Evolutionary conservation across 2,797 vertebrate genomes (phyloP), one percentile per base, ranked within the genome.

Genomic region (Miichthys miiuy): DNA sequence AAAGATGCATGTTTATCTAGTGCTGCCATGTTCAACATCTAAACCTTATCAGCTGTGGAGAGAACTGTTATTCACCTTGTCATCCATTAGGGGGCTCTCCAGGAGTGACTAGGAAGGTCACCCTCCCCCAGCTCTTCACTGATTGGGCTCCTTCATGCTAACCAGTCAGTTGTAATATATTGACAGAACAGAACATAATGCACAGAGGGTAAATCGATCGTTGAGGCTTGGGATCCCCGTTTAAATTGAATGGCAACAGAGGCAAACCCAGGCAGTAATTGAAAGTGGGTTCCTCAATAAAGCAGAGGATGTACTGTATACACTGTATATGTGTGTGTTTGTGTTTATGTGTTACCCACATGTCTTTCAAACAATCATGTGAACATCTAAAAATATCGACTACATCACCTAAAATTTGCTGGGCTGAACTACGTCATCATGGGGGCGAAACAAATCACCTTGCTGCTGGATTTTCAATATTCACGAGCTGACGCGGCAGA

Each of bases 61-160:
- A 52, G 20, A 71, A 44, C 25, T 81, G 89, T 72, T 72, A 48
- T 92, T 84, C 62, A 10, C 27, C 27, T 16, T 44, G 46, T 71
- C 58, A 38, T 78, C 94, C 94, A 91, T 84, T 81, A 92, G 93
- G 86, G 91, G 94, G 89, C 93, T 90, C 92, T 90, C 79, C 51
- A 93, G 87, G 85, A 88, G 82, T 81, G 80, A 88, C 34, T 68
- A 83, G 80, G 6, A 25, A 66, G 66, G 83, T 75, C 77, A 77
- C 77, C 85, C 75, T 77, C 71, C 79, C 72, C 72, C 70, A 70
- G 65, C 30, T 78, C 54, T 2, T 21, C 68, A 69, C 68, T 76
- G 41, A 82, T 67, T 56, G 65, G 73, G 46, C 60, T 81, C 61
- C 61, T 84, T 52, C 51, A 75, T 74, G 72, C 85, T 81, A 83